Conservation (phyloP, 1,140 invertebrate species). For the Trichomalopsis sarcophagae region DNA sequence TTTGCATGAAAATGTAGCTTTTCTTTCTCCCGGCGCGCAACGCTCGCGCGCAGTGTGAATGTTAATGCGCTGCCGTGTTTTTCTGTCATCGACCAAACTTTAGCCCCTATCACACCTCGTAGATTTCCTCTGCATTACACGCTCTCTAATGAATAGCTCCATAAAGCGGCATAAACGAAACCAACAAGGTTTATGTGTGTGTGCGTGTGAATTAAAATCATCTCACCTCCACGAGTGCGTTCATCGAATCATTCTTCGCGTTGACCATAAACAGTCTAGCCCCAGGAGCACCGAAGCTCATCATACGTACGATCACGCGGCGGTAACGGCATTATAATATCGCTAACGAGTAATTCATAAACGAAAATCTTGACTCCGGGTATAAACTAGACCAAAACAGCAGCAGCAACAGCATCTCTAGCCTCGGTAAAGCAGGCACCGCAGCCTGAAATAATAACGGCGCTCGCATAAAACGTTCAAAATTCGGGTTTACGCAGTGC, state of each 20-base stretch:
- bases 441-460: neutral
- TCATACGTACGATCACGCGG: too few species aligned
- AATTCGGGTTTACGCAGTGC: neutral
- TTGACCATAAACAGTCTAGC: too few species aligned
- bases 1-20: neutral
- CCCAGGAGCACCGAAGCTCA: too few species aligned
- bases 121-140: neutral
- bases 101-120: neutral
- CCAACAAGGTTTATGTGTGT: too few species aligned
- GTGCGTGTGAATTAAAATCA: too few species aligned
- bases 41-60: neutral
- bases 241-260: too few species aligned
- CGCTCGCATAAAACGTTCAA: constrained; percentile 2
- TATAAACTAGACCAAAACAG: neutral
- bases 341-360: neutral
- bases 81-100: neutral
- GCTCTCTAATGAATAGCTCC: neutral
- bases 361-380: neutral
- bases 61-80: neutral
- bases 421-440: too few species aligned
- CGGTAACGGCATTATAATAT: too few species aligned
- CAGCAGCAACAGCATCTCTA: too few species aligned
- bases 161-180: too few species aligned
- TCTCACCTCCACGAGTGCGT: too few species aligned
- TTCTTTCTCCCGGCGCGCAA: neutral